phyloP scores from a whole-genome alignment of 2,113 vertebrate genomes.

The Plecotus auritus region DNA sequence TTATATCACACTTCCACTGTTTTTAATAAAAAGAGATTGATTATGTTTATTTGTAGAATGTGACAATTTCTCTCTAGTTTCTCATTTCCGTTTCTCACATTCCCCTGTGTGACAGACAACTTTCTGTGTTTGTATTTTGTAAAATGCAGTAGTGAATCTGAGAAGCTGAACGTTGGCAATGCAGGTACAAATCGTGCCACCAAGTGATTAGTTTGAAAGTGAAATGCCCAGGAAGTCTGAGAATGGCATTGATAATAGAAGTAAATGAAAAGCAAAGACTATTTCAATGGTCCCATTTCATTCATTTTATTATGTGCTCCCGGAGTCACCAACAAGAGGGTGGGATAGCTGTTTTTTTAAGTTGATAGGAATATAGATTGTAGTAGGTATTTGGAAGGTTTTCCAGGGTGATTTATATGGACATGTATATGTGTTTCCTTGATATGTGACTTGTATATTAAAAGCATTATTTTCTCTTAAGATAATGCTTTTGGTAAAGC shows the following conservation, averaged over 20 bases:
- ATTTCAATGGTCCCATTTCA: neutral
- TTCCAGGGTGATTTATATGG: neutral
- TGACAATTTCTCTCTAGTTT: neutral
- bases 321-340: accelerated
- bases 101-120: neutral
- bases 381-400: neutral
- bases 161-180: neutral
- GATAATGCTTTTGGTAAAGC: neutral
- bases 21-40: neutral
- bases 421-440: neutral
- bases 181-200: neutral
- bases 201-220: neutral
- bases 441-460: neutral
- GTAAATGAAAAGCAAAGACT: neutral
- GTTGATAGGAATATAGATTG: neutral
- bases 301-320: neutral
- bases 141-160: neutral
- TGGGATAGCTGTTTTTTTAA: neutral
- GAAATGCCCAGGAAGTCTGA: neutral
- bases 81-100: neutral
- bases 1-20: neutral
- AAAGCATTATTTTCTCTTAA: neutral
- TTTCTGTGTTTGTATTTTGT: neutral
- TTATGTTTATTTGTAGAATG: neutral
- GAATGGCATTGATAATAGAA: neutral